phyloP scores from a whole-genome alignment of 2,113 vertebrate species.

The Syrmaticus mikado region DNA sequence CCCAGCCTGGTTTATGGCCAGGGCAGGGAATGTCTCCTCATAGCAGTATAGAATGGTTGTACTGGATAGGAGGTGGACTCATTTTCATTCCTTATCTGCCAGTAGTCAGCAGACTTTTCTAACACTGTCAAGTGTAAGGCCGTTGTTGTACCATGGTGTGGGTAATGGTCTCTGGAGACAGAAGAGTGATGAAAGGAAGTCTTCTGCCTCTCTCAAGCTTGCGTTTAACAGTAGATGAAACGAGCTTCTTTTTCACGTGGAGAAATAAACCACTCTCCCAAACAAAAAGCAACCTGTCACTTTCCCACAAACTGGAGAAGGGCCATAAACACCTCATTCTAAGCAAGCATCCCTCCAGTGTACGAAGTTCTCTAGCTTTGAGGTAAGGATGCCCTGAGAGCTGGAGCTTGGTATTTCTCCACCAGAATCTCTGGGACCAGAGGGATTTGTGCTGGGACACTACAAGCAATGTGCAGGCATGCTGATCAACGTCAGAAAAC shows the following conservation, averaged over 20 bases:
- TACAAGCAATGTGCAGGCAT: neutral
- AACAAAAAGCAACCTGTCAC: neutral
- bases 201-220: neutral
- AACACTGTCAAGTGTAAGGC: neutral
- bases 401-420: neutral
- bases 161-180: neutral
- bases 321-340: rapidly evolving
- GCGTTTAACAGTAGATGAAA: neutral
- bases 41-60: neutral
- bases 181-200: neutral
- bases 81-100: rapidly evolving
- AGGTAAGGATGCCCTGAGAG: neutral
- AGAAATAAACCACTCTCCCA: neutral
- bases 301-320: neutral
- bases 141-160: neutral
- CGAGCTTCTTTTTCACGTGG: neutral
- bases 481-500: neutral
- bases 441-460: neutral
- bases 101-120: neutral
- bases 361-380: neutral
- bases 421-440: neutral
- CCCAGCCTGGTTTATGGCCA: neutral
- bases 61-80: neutral
- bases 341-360: rapidly evolving
- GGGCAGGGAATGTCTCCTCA: rapidly evolving